Evolutionary conservation across 2,888 invertebrate species (phyloP).

Genomic region (Noctua janthe): DNA sequence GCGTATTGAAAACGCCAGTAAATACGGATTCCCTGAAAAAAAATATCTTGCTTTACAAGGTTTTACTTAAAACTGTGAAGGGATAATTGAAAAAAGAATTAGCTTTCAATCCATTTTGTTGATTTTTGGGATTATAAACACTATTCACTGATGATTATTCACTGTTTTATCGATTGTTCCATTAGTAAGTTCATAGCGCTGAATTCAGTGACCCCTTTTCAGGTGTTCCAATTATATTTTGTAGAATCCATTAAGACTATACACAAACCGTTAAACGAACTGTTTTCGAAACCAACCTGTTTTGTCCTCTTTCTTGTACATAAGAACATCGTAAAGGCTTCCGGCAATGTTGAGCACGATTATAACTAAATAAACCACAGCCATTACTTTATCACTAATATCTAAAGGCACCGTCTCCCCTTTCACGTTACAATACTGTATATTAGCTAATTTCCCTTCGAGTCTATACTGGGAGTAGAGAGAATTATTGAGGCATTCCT

Average conservation of each 20-base stretch:
- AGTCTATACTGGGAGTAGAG: constrained; percentile 77
- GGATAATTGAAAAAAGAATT: background rate
- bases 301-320: constrained; percentile 68
- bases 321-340: constrained; percentile 78
- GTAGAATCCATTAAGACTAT: no score
- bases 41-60: background rate
- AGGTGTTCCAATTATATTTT: constrained; percentile 42
- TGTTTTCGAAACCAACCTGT: constrained; percentile 62
- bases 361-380: constrained; percentile 77
- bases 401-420: constrained; percentile 73
- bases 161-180: background rate
- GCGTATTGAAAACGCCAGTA: constrained; percentile 82
- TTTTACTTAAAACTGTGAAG: background rate
- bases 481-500: constrained; percentile 81
- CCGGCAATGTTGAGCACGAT: constrained; percentile 79
- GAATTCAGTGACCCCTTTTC: background rate
- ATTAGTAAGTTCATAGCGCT: background rate
- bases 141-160: background rate
- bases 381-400: constrained; percentile 76
- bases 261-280: background rate
- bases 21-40: constrained; percentile 80
- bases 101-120: background rate
- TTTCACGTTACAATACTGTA: constrained; percentile 79
- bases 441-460: constrained; percentile 74
- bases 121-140: background rate